Base-by-base conservation (phyloP, 53 echinoderm and acorn worm species). In the Paracentrotus lividus region DNA sequence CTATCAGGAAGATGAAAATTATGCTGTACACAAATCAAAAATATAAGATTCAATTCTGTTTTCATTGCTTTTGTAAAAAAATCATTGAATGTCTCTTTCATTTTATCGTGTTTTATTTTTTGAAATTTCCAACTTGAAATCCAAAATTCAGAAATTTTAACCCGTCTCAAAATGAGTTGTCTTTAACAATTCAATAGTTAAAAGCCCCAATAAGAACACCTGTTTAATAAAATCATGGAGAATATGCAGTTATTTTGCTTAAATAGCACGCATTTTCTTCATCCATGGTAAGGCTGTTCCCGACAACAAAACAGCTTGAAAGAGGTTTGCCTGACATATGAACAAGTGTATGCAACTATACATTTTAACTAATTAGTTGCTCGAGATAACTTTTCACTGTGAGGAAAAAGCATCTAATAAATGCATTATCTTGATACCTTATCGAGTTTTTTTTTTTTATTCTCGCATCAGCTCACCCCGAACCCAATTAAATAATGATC, bases 1-100 rank as follows among this genome's bases (percentile, higher is more conserved):
- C 14, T 81, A 49, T 81, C 47, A 81, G 81, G 47, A 81, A 72
- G 40, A 72, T 72, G 36, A 32, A 72, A 32, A 72, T 72, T 40
- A 40, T 72, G 72, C 27, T 72, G 36, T 40, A 16, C 38, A 72
- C 15, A 40, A 72, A 36, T 40, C 40, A 72, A 18, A 36, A 38
- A 38, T 15, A 64, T 64, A 26, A 54, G 54, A 61, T 61, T 61
- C 13, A 7, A 61, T 27, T 26, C 29, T 8, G 5, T 61, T 4
- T 61, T 26, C n/a, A 61, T 14, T 64, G 26, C 12, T 2, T 64
- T 64, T 64, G 64, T 12, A 64, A 64, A 4, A 3, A 64, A 64
- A 8, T 31, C 9, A 38, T 10, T 72, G 5, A 72, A 72, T 72
- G 21, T 72, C 72, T 72, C 40, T 18, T 3, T 2, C 32, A 18